Conservation (phyloP, 2,888 invertebrate species). For the Drosophila yooni region DNA sequence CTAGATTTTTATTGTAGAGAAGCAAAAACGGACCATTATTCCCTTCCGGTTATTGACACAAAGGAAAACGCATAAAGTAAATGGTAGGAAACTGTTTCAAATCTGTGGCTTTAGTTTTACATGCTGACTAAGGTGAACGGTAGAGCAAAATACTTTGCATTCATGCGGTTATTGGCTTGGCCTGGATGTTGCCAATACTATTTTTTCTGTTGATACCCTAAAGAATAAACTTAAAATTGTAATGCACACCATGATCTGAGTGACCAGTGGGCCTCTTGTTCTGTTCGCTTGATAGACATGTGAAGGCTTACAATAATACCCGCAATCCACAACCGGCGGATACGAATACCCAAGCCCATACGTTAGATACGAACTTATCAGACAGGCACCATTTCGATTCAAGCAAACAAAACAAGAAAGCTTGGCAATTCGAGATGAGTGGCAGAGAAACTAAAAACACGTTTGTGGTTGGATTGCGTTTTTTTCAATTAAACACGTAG, state of each 20-base stretch:
- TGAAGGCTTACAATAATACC: constrained; percentile 31
- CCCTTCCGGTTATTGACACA: constrained; percentile 28
- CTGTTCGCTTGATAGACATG: constrained; percentile 22
- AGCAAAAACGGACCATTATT: constrained; percentile 18
- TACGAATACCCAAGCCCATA: constrained; percentile 14
- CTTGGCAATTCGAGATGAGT: constrained; percentile 23
- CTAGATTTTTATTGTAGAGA: neutral
- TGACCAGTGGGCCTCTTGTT: constrained; percentile 20
- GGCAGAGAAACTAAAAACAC: constrained; percentile 52
- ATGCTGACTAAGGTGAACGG: constrained; percentile 16
- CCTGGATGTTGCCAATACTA: constrained; percentile 28
- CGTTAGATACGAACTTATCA: constrained; percentile 21
- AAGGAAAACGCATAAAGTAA: constrained; percentile 7
- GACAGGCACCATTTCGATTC: constrained; percentile 27
- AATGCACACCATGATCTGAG: constrained; percentile 48
- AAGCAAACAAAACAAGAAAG: constrained; percentile 28
- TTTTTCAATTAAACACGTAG: constrained; percentile 69
- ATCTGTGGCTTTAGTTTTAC: constrained; percentile 31
- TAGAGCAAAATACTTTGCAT: constrained; percentile 30
- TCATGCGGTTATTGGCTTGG: constrained; percentile 55
- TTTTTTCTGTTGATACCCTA: neutral
- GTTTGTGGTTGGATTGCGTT: constrained; percentile 56
- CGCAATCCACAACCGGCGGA: constrained; percentile 45
- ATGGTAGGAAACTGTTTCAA: constrained; percentile 20
- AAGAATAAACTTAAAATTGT: constrained; percentile 27